A percentile compares a stretch with the other conserved stretches of the same genome.
phyloP scores from a whole-genome alignment of 2,888 invertebrate genomes.

The Scaptomyza parva region DNA sequence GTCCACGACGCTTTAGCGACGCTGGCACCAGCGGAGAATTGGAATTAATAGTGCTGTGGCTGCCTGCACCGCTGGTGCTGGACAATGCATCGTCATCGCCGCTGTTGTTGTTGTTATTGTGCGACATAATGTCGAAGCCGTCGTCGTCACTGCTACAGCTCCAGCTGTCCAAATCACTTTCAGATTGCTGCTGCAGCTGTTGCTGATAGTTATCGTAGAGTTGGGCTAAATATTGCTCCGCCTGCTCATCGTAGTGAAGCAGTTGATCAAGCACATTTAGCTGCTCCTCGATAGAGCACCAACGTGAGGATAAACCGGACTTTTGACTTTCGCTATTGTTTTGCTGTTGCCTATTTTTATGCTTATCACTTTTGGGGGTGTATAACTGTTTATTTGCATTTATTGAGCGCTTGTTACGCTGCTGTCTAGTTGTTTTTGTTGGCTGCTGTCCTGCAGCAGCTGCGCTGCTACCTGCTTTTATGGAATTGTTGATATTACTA shows the following conservation, averaged over 20 bases:
- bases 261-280: slow-evolving; percentile 82
- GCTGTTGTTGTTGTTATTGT: slow-evolving; percentile 31
- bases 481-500: slow-evolving; percentile 58
- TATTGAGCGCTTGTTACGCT: slow-evolving; percentile 53
- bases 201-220: slow-evolving; percentile 66
- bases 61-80: slow-evolving; percentile 76
- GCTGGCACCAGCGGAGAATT: slow-evolving; percentile 65
- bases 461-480: slow-evolving; percentile 61
- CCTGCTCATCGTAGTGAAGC: slow-evolving; percentile 83
- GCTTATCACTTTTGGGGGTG: slow-evolving; percentile 58
- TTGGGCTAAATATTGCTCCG: slow-evolving; percentile 66
- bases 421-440: slow-evolving; percentile 55
- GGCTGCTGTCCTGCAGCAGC: slow-evolving; percentile 59
- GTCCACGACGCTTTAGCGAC: slow-evolving; percentile 87
- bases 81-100: slow-evolving; percentile 73
- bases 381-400: slow-evolving; percentile 56
- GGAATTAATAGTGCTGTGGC: slow-evolving; percentile 60
- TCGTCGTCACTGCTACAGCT: slow-evolving; percentile 64
- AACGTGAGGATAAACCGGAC: slow-evolving; percentile 82
- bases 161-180: slow-evolving; percentile 43
- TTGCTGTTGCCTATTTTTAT: slow-evolving; percentile 49
- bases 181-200: slow-evolving; percentile 32
- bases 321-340: slow-evolving; percentile 39
- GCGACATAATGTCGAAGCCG: slow-evolving; percentile 36
- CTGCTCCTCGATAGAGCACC: slow-evolving; percentile 83